These are phyloP conservation scores for Remorina albescens DNA, from an alignment of 2,797 vertebrate species.

Conservation along the genomic window DNA sequence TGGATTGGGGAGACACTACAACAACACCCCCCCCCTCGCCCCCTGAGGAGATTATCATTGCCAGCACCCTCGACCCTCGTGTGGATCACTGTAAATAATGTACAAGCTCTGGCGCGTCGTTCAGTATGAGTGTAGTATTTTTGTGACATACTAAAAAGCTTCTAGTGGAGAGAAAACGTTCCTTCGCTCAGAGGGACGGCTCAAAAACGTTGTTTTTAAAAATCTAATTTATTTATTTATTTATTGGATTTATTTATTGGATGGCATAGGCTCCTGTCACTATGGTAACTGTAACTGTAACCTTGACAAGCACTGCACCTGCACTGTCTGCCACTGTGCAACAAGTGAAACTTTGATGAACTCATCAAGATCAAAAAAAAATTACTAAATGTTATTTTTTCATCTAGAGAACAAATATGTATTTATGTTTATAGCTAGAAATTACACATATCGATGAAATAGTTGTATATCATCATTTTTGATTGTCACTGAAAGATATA, in stretches of 20 bases:
- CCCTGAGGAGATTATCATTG: constrained; percentile 60
- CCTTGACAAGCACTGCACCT: constrained; percentile 79
- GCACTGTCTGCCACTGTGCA: constrained; percentile 86
- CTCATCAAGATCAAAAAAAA: constrained; percentile 62
- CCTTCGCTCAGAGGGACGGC: constrained; percentile 70
- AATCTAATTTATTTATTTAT: constrained; percentile 54
- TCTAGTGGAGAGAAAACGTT: constrained; percentile 74
- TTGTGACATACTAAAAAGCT: constrained; percentile 84
- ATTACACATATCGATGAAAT: constrained; percentile 66
- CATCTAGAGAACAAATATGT: constrained; percentile 79
- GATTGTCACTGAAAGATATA: constrained; percentile 67
- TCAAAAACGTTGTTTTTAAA: constrained; percentile 68
- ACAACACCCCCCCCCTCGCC: constrained; percentile 23
- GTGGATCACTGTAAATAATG: constrained; percentile 85
- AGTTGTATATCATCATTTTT: constrained; percentile 66
- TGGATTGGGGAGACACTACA: constrained; percentile 55
- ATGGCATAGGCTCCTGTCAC: constrained; percentile 77
- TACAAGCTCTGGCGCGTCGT: constrained; percentile 82
- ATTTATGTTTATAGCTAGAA: constrained; percentile 77
- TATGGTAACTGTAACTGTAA: constrained; percentile 77
- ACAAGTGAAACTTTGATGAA: constrained; percentile 78
- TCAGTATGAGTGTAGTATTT: constrained; percentile 83
- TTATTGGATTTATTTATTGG: constrained; percentile 73
- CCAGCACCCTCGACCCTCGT: constrained; percentile 69
- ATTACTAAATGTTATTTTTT: constrained; percentile 81